Conservation (phyloP, 2,113 vertebrate species). For the Suricata suricatta region DNA sequence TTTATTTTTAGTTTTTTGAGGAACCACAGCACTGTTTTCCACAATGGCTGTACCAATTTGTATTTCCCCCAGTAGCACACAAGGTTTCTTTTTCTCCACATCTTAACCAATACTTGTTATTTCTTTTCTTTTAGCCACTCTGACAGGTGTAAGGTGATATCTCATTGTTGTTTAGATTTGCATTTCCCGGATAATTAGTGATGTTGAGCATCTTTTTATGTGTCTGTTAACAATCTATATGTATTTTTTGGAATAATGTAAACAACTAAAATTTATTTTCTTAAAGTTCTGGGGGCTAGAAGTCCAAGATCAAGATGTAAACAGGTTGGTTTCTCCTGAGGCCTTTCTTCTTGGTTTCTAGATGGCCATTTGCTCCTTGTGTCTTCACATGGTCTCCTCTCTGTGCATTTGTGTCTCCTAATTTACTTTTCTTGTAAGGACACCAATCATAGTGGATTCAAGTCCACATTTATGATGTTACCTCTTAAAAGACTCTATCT, state of each 20-base stretch:
- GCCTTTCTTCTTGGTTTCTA: not conserved
- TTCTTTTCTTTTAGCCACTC: not conserved
- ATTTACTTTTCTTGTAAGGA: not conserved
- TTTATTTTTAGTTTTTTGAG: not conserved
- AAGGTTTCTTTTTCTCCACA: not conserved
- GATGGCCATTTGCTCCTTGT: not conserved
- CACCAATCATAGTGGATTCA: not conserved
- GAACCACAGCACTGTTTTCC: not conserved
- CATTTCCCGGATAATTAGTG: not conserved
- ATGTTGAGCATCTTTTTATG: not conserved
- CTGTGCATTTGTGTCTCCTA: not conserved
- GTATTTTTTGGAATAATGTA: not conserved
- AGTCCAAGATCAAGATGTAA: not conserved
- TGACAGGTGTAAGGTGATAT: not conserved
- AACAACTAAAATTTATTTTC: not conserved
- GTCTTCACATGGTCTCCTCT: not conserved
- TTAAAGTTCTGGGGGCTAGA: not conserved
- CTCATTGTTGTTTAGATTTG: not conserved
- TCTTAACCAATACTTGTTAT: not conserved
- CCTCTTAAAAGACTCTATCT: not conserved
- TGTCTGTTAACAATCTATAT: not conserved
- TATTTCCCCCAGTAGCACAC: not conserved
- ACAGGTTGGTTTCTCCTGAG: not conserved
- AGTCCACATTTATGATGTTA: not conserved
- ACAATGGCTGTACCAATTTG: not conserved